Conservation (phyloP, 2,113 vertebrate species). For the Poeciliopsis retropinna region DNA sequence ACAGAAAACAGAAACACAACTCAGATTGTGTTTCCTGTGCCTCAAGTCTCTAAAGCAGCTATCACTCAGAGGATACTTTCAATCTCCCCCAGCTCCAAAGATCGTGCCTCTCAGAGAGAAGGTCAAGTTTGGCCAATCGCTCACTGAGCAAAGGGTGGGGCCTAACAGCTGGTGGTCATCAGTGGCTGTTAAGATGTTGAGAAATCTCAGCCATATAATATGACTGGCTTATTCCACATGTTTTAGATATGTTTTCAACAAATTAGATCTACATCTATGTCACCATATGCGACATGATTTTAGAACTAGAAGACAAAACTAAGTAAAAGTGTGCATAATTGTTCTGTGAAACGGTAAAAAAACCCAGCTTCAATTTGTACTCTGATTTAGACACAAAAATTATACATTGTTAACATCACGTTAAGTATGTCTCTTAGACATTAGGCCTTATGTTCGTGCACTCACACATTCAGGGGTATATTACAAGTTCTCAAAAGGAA, state of each 20-base stretch:
- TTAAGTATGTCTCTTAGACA: constrained; percentile 50
- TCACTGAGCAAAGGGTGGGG: constrained; percentile 79
- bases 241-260: constrained; percentile 19
- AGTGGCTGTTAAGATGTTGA: constrained; percentile 60
- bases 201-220: constrained; percentile 17
- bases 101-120: constrained; percentile 60
- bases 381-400: constrained; percentile 44
- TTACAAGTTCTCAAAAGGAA: constrained; percentile 72
- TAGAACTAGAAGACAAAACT: neutral
- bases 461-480: constrained; percentile 61
- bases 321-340: too few species aligned
- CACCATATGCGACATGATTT: neutral
- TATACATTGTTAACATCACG: constrained; percentile 50
- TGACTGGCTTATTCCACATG: constrained; percentile 26
- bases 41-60: constrained; percentile 79
- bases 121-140: constrained; percentile 86
- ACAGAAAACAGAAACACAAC: too few species aligned
- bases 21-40: constrained; percentile 76
- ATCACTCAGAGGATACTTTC: constrained; percentile 84
- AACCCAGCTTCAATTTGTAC: neutral
- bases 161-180: constrained; percentile 80
- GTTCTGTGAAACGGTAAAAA: neutral
- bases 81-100: constrained; percentile 69
- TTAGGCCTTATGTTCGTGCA: constrained; percentile 48
- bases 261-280: neutral